A percentile compares a stretch with the other conserved stretches of the same genome.
These are phyloP conservation scores for Leptoclinus maculatus DNA, from an alignment of 2,797 vertebrate species.

Conservation along the genomic window DNA sequence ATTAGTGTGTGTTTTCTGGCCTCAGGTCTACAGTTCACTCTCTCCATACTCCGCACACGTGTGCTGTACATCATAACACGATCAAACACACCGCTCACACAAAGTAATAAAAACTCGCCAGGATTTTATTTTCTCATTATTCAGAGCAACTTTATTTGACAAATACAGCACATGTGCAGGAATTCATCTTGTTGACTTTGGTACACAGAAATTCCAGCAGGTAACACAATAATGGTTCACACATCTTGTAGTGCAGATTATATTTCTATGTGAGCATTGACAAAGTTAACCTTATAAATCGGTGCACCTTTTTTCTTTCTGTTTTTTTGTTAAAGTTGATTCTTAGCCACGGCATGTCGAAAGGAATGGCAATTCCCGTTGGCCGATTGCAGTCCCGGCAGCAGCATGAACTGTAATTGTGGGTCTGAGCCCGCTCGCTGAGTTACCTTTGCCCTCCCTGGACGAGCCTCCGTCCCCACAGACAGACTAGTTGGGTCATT, in stretches of 20 bases:
- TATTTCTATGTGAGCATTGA: neutral
- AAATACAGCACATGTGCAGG: neutral
- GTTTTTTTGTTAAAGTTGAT: too few relatives aligned
- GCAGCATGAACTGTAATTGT: too few relatives aligned
- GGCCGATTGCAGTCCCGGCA: too few relatives aligned
- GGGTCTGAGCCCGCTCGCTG: too few relatives aligned
- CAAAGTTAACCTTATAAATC: too few relatives aligned
- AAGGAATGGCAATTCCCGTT: too few relatives aligned
- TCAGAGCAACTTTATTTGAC: neutral
- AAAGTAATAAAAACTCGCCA: neutral
- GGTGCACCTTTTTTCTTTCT: too few relatives aligned
- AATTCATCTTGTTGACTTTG: constrained; percentile 3
- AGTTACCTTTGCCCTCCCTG: too few relatives aligned
- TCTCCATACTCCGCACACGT: neutral
- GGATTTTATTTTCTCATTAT: neutral
- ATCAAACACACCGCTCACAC: constrained; percentile 25
- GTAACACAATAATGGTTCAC: neutral
- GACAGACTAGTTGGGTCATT: too few relatives aligned
- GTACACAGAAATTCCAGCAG: neutral
- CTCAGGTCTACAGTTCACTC: neutral
- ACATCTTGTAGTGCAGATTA: neutral
- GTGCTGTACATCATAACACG: neutral
- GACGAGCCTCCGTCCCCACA: too few relatives aligned
- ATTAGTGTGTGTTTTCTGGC: constrained; percentile 23
- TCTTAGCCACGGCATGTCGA: too few relatives aligned